Evolutionary conservation across 2,888 invertebrate species (phyloP), one percentile per base, ranked within the genome.

Genomic region (Polymixis flavicincta): DNA sequence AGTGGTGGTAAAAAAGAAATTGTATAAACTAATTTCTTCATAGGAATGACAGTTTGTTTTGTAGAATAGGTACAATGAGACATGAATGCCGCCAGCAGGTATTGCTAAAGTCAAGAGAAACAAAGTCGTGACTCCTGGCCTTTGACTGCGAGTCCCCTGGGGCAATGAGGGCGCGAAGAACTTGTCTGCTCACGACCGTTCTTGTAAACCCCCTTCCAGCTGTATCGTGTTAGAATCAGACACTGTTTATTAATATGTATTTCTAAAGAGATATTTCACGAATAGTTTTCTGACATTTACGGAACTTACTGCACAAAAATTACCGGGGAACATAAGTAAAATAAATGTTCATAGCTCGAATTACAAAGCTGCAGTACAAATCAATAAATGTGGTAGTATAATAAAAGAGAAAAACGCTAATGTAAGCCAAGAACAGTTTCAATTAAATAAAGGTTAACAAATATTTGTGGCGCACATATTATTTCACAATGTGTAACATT

Each of bases 91-190:
- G 85, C 83, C 77, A 32, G 77, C 84, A 85, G 83, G 83, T 86
- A 89, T 87, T 88, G 87, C 88, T 89, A 84, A 85, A 89, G 88
- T 77, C 85, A 84, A 84, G 78, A 85, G 88, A 87, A 88, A 89
- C 90, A 90, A 88, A 90, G 92, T 93, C 92, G 87, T 90, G 92
- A 90, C 90, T 89, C 86, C 60, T 90, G 92, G 91, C 93, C 93
- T 94, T 92, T 93, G 91, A 89, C 91, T 90, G 50, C 86, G 17
- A 89, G 88, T 89, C 87, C 90, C 92, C 91, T 79, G 90, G 73
- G 85, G 76, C 83, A 70, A 68, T n/a, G 64, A 68, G 86, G 88
- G 92, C 91, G 90, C 85, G 88, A 90, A 87, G 90, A 90, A 90
- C 91, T 90, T 86, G 88, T 87, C 89, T 87, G 87, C 85, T 87